phyloP scores from a whole-genome alignment of 30 jellyfish, hydroid and myxozoan species.

The Pseudorhiza aurosa region DNA sequence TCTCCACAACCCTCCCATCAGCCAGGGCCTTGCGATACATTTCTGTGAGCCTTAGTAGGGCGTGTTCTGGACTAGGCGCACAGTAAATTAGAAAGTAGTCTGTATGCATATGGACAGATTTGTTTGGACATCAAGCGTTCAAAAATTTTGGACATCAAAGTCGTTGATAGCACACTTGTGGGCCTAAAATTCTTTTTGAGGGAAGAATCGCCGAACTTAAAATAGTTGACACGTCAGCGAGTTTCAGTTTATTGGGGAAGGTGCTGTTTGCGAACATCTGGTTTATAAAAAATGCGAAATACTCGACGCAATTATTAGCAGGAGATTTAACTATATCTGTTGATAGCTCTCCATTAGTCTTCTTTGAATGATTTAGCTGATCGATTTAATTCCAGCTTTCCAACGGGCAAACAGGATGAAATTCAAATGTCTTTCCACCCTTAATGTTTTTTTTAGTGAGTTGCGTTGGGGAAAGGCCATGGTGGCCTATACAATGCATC shows the following conservation, averaged over 20 bases:
- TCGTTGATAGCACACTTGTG: constrained; percentile 43
- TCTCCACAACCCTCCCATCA: constrained; percentile 39
- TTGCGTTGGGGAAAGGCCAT: too few relatives aligned
- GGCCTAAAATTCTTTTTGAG: constrained; percentile 27
- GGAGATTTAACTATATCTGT: too few relatives aligned
- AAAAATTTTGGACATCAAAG: constrained; percentile 4
- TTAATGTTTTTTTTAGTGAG: too few relatives aligned
- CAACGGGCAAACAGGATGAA: constrained; percentile 5
- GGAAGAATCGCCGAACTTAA: constrained; percentile 17
- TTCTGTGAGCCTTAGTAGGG: constrained; percentile 22
- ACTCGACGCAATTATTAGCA: constrained; percentile 20
- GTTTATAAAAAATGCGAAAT: constrained; percentile 19
- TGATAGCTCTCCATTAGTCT: constrained; percentile 18
- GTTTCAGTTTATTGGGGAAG: constrained; percentile 47
- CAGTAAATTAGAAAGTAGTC: constrained; percentile 9
- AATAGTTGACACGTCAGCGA: constrained; percentile 46
- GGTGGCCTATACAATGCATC: too few relatives aligned
- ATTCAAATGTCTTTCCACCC: constrained; percentile 10
- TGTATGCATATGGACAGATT: constrained; percentile 16
- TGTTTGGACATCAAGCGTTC: constrained; percentile 20
- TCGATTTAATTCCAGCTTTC: constrained; percentile 25
- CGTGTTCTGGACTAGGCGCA: constrained; percentile 24
- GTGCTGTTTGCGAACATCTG: constrained; percentile 53
- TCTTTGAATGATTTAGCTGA: constrained; percentile 30
- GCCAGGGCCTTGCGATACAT: constrained; percentile 28